phyloP scores from a whole-genome alignment of 2,113 vertebrate species.

The Leptobrachium leishanense region DNA sequence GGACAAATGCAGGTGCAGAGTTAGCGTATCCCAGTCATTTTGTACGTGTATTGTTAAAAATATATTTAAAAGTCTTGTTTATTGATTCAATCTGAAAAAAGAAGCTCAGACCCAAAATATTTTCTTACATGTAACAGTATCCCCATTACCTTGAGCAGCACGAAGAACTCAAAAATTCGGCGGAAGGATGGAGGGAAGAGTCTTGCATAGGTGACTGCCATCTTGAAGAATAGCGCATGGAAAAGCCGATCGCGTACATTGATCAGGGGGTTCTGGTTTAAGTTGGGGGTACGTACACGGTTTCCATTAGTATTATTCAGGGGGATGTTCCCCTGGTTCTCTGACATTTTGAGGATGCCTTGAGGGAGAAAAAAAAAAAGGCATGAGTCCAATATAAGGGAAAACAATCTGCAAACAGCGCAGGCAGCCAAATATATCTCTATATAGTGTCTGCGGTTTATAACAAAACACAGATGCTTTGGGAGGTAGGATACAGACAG shows the following conservation, averaged over 20 bases:
- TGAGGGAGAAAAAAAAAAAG: background rate
- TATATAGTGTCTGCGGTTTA: no score
- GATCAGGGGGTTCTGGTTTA: conserved; percentile 96
- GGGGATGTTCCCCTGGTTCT: conserved; percentile 68
- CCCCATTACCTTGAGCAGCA: conserved; percentile 88
- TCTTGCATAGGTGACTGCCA: conserved; percentile 96
- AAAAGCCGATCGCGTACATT: conserved; percentile 95
- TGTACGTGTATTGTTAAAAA: no score
- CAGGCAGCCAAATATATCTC: no score
- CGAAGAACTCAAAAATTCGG: conserved; percentile 93
- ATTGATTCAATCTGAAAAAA: no score
- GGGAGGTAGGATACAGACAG: no score
- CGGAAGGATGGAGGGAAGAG: conserved; percentile 95
- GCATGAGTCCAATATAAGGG: no score
- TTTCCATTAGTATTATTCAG: conserved; percentile 65
- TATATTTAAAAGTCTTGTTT: no score
- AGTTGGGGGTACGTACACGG: conserved; percentile 81
- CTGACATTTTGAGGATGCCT: conserved; percentile 73
- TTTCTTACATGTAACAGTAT: background rate
- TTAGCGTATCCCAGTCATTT: no score
- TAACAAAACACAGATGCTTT: no score
- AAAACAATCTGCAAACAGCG: no score
- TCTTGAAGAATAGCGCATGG: conserved; percentile 97
- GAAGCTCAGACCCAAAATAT: no score
- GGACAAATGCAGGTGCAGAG: no score